Conservation (phyloP, 2,888 invertebrate genomes). For the Andrena dorsata region DNA sequence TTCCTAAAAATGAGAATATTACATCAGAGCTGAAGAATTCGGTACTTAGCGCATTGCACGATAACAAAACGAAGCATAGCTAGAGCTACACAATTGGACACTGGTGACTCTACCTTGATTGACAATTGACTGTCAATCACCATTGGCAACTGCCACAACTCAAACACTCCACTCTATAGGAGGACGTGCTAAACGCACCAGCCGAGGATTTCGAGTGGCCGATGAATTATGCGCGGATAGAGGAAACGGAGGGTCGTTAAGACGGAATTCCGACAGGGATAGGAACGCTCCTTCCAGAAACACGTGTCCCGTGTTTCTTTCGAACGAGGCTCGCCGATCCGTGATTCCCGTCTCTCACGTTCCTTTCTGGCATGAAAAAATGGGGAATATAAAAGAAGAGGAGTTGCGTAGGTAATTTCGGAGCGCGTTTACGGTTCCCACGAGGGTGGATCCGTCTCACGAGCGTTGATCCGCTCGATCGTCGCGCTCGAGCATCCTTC, state of each 20-base stretch:
- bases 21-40: no score
- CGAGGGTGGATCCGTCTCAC: conserved; percentile 40
- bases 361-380: conserved; percentile 21
- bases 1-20: no score
- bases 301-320: conserved; percentile 60
- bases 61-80: no score
- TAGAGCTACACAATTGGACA: no score
- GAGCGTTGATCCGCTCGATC: conserved; percentile 36
- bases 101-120: no score
- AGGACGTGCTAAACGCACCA: neutral
- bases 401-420: conserved; percentile 43
- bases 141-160: no score
- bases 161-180: no score
- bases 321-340: conserved; percentile 46
- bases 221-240: conserved; percentile 41
- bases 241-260: conserved; percentile 53
- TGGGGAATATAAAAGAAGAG: conserved; percentile 15
- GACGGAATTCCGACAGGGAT: conserved; percentile 35
- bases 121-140: no score
- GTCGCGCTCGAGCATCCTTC: conserved; percentile 23
- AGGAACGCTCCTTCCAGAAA: conserved; percentile 48
- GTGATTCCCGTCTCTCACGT: conserved; percentile 65
- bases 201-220: conserved; percentile 22
- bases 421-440: conserved; percentile 41
- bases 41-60: no score